Evolutionary conservation across 1,140 invertebrate species (phyloP).

Genomic region (Uloborus diversus): DNA sequence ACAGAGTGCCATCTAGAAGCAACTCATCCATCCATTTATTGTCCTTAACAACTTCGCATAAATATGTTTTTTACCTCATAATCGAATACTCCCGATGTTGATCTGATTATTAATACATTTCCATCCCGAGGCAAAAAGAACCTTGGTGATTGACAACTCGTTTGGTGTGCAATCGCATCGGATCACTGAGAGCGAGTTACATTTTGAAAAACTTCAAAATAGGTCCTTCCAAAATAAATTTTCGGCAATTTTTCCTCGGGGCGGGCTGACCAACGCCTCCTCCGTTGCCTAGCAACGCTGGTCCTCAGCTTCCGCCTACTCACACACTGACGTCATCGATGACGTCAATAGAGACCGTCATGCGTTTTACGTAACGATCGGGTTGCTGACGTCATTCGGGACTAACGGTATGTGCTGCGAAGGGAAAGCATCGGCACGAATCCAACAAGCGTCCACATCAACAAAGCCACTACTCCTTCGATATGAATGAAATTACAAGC

Average conservation of each 20-base stretch:
- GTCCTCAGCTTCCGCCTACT: constrained; percentile 48
- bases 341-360: constrained; percentile 50
- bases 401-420: constrained; percentile 24
- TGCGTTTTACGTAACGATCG: constrained; percentile 54
- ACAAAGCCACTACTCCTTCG: constrained; percentile 37
- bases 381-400: constrained; percentile 51
- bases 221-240: not conserved
- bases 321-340: constrained; percentile 43
- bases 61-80: too few relatives aligned
- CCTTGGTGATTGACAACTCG: too few relatives aligned
- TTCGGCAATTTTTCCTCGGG: not conserved
- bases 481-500: constrained; percentile 55
- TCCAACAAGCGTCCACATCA: constrained; percentile 19
- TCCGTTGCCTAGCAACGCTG: not conserved
- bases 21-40: too few relatives aligned
- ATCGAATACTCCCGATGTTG: too few relatives aligned
- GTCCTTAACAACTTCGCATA: too few relatives aligned
- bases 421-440: constrained; percentile 13
- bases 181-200: not conserved
- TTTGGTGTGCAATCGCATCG: too few relatives aligned
- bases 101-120: too few relatives aligned
- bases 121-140: too few relatives aligned
- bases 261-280: constrained; percentile 5
- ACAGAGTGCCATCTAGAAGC: too few relatives aligned
- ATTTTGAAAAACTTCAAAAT: not conserved